phyloP scores from a whole-genome alignment of 2,888 invertebrate genomes.

The Mermis nigrescens region DNA sequence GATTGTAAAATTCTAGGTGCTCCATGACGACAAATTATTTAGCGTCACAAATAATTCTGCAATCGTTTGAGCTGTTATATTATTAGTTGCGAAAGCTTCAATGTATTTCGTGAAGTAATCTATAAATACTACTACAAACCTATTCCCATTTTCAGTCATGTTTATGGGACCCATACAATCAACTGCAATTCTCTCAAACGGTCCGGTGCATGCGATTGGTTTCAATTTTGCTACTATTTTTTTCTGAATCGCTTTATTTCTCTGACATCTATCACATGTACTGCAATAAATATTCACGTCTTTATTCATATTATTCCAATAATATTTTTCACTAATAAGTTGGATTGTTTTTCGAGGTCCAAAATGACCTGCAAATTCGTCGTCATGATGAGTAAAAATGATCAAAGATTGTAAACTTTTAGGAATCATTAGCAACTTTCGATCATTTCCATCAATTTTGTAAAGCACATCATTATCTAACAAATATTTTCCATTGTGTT shows the following conservation, averaged over 20 bases:
- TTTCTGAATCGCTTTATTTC: neutral
- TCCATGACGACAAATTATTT: neutral
- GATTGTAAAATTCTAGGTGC: neutral
- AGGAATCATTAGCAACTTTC: neutral
- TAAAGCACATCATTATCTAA: neutral
- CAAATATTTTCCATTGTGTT: neutral
- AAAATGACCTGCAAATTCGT: neutral
- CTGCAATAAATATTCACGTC: neutral
- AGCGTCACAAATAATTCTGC: slow-evolving; percentile 17
- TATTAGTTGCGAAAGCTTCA: slow-evolving; percentile 23
- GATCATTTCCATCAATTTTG: neutral
- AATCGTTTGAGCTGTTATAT: slow-evolving; percentile 25
- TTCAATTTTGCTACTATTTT: slow-evolving; percentile 6
- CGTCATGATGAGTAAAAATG: neutral
- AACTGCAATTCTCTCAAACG: slow-evolving; percentile 18
- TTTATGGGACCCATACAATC: slow-evolving; percentile 20
- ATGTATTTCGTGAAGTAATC: slow-evolving; percentile 18
- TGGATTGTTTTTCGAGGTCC: neutral
- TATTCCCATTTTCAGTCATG: slow-evolving; percentile 12
- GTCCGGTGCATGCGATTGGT: slow-evolving; percentile 10
- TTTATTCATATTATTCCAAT: neutral
- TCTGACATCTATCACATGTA: neutral
- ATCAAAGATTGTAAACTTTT: neutral
- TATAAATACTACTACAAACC: slow-evolving; percentile 17
- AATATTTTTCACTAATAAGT: neutral